phyloP scores from a whole-genome alignment of 2,888 invertebrate genomes.

The Euphydryas editha region DNA sequence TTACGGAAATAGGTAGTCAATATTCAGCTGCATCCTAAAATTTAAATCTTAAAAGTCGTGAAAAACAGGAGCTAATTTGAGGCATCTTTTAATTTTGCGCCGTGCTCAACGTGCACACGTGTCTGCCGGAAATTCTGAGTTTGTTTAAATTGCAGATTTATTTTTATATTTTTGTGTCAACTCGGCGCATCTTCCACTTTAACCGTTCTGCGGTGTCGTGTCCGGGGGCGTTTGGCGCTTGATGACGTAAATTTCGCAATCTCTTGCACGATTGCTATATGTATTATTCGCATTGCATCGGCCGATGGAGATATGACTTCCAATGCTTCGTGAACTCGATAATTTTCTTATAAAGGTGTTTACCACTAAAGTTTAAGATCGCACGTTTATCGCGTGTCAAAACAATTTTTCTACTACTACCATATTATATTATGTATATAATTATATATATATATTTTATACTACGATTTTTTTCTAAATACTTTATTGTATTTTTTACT shows the following conservation, averaged over 20 bases:
- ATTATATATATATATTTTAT: too few relatives aligned
- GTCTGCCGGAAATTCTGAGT: slow-evolving; percentile 76
- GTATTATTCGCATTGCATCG: slow-evolving; percentile 11
- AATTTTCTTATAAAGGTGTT: background rate
- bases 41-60: slow-evolving; percentile 7
- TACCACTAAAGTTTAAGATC: background rate
- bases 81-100: slow-evolving; percentile 64
- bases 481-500: too few relatives aligned
- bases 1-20: slow-evolving; percentile 8
- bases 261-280: slow-evolving; percentile 45
- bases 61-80: slow-evolving; percentile 22
- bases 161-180: slow-evolving; percentile 77
- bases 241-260: slow-evolving; percentile 69
- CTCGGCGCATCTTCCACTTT: slow-evolving; percentile 75
- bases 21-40: slow-evolving; percentile 12
- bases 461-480: too few relatives aligned
- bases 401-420: background rate
- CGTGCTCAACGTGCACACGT: slow-evolving; percentile 53
- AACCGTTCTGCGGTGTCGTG: slow-evolving; percentile 47
- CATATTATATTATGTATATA: background rate
- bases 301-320: slow-evolving; percentile 9
- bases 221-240: slow-evolving; percentile 63
- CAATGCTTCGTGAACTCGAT: background rate
- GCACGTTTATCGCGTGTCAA: background rate
- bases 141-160: slow-evolving; percentile 80